A percentile compares a stretch with the other conserved stretches of the same genome.
These are phyloP conservation scores for Syrrhaptes paradoxus DNA, from an alignment of 2,113 vertebrate genomes.

Conservation along the genomic window DNA sequence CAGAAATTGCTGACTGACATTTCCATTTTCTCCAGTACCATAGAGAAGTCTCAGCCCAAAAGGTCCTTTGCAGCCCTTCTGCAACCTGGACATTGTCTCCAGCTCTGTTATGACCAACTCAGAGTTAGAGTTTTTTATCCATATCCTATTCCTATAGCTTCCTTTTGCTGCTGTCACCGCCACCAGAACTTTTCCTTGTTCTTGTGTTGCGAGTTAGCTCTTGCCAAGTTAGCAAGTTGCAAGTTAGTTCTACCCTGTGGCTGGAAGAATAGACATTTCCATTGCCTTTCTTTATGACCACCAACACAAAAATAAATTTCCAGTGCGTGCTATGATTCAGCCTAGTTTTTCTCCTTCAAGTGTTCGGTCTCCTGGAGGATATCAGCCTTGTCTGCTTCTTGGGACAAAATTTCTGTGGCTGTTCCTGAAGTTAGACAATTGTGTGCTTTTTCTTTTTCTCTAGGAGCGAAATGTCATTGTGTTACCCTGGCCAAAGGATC, in stretches of 20 bases:
- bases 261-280: background rate
- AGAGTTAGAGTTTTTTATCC: background rate
- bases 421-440: background rate
- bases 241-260: background rate
- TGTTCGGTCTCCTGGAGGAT: background rate
- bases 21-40: background rate
- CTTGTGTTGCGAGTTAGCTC: background rate
- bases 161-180: background rate
- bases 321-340: background rate
- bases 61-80: background rate
- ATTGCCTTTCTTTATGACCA: background rate
- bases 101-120: background rate
- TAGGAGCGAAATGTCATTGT: background rate
- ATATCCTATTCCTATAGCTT: background rate
- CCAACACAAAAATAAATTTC: background rate
- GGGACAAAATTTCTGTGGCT: background rate
- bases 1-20: background rate
- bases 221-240: too few relatives aligned
- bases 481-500: background rate
- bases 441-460: background rate
- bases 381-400: background rate
- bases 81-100: background rate
- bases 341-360: background rate
- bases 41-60: background rate
- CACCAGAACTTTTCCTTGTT: background rate